Conservation (phyloP, 2,888 invertebrate species). For the Drosophila mayaguana region DNA sequence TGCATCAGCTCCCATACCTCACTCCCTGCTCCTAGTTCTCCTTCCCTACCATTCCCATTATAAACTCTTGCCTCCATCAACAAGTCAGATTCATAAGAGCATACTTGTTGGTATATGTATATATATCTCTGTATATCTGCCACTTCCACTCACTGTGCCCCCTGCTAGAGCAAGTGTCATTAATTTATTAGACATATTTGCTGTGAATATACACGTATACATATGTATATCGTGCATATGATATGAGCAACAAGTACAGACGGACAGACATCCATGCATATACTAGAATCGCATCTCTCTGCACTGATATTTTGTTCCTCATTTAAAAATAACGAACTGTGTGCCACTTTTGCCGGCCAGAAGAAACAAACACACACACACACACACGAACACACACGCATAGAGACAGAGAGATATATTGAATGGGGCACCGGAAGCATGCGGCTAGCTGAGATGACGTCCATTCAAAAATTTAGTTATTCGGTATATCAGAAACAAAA, state of each 20-base stretch:
- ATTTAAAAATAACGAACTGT: constrained; percentile 76
- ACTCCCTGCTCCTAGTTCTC: too few species aligned
- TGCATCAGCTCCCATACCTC: neutral
- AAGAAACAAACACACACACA: constrained; percentile 6
- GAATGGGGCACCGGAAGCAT: constrained; percentile 65
- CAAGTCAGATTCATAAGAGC: neutral
- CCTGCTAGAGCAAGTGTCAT: constrained; percentile 41
- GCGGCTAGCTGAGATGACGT: constrained; percentile 68
- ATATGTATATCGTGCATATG: constrained; percentile 42
- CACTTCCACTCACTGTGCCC: neutral
- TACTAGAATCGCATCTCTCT: constrained; percentile 51
- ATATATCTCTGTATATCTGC: neutral
- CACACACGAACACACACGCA: neutral
- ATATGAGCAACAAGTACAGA: constrained; percentile 42
- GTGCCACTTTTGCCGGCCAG: constrained; percentile 67
- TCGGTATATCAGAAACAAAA: constrained; percentile 37
- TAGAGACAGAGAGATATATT: neutral
- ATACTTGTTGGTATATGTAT: neutral
- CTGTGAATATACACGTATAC: constrained; percentile 20
- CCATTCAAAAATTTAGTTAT: constrained; percentile 56
- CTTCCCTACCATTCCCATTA: neutral
- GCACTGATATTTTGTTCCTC: constrained; percentile 70
- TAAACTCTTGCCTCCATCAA: constrained; percentile 8
- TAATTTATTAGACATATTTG: constrained; percentile 60
- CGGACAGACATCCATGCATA: neutral